Evolutionary conservation across 2,888 invertebrate genomes (phyloP).

Genomic region (Eupeodes latifasciatus): DNA sequence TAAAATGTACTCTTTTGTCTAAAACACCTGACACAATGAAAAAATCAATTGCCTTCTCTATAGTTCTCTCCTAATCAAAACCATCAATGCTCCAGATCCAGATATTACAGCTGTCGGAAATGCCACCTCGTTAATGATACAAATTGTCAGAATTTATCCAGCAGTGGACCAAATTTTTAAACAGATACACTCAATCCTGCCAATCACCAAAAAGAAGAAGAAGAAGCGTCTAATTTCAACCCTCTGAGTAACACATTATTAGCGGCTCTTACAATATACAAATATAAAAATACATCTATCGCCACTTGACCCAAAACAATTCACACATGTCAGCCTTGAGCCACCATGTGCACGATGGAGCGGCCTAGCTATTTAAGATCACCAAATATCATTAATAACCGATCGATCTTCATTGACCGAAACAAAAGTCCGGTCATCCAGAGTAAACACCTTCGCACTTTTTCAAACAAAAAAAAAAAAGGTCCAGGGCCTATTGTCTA

Average conservation of each 20-base stretch:
- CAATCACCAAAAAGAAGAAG: conserved; percentile 42
- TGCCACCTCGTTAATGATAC: conserved; percentile 68
- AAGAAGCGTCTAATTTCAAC: conserved; percentile 53
- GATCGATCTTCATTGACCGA: conserved; percentile 74
- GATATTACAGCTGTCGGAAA: conserved; percentile 68
- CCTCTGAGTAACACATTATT: conserved; percentile 55
- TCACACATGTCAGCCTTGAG: conserved; percentile 64
- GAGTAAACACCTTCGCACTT: conserved; percentile 65
- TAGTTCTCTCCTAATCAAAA: conserved; percentile 41
- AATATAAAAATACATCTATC: conserved; percentile 13
- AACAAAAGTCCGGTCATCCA: conserved; percentile 66
- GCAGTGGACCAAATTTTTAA: conserved; percentile 53
- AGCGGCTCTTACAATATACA: conserved; percentile 18
- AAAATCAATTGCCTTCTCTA: conserved; percentile 34
- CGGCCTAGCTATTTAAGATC: conserved; percentile 16
- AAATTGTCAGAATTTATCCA: conserved; percentile 54
- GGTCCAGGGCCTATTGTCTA: conserved; percentile 1
- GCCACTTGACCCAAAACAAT: conserved; percentile 73
- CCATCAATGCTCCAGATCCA: conserved; percentile 22
- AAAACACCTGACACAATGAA: conserved; percentile 66
- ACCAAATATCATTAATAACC: conserved; percentile 72
- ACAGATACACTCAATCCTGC: conserved; percentile 57
- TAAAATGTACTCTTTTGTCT: conserved; percentile 29
- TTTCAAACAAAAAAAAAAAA: conserved; percentile 21
- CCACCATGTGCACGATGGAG: conserved; percentile 55